Evolutionary conservation across 2,113 vertebrate species (phyloP), one percentile per base, ranked within the genome.

Genomic region (Tachysurus fulvidraco): DNA sequence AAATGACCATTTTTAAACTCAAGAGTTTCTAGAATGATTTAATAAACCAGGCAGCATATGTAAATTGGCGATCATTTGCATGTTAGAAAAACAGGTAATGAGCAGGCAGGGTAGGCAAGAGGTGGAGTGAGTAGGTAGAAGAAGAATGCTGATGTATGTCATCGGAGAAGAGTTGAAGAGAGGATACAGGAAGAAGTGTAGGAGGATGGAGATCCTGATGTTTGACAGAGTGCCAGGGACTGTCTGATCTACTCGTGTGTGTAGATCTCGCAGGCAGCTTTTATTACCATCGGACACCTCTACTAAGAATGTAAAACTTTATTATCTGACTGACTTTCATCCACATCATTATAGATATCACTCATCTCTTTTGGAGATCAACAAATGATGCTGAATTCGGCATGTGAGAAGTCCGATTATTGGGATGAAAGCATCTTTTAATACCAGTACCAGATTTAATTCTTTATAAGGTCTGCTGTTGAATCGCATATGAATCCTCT

Each of bases 141-240:
- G 55, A 65, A 73, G 50, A 64, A 67, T 46, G 64, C 73, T 77
- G 46, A 52, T 74, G 71, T 64, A 28, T 55, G 81, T 83, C 62
- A 82, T 36, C 30, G 14, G 71, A 85, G 41, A 62, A 76, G 30
- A 60, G 30, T 81, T 80, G 41, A 82, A 73, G 25, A 74, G 55
- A 78, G 23, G 28, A 77, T 44, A 83, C 60, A 30, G 54, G 69
- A 89, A 44, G 62, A 55, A 62, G 44, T 30, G 64, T 81, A 78
- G 83, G 86, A 6, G 82, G 86, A 79, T 69, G 77, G 83, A 83
- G 28, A 79, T 67, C 52, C 73, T 69, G 36, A 57, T 84, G 36
- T 73, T 71, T 69, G 83, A 71, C 62, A 83, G 30, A 79, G 50
- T 54, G 85, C 83, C 84, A 87, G 81, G 21, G 62, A 60, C 17